Evolutionary conservation across 2,888 invertebrate genomes (phyloP).

Genomic region (Sepiola atlantica): DNA sequence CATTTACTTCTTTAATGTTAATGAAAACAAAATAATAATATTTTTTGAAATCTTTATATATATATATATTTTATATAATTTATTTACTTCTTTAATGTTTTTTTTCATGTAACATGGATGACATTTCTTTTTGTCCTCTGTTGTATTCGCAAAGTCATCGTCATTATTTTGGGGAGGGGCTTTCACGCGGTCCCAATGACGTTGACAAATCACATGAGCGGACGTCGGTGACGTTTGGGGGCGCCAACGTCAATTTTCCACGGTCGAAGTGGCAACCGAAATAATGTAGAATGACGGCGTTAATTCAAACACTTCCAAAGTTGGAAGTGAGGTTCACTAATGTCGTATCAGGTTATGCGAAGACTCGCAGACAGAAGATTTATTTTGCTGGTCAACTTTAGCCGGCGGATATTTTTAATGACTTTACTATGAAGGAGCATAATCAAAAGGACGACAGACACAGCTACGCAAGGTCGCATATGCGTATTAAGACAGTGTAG

Average conservation of each 20-base stretch:
- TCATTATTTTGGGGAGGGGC: not conserved
- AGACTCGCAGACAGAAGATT: not conserved
- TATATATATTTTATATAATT: too few relatives aligned
- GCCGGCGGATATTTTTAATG: not conserved
- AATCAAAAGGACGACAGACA: not conserved
- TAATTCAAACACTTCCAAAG: not conserved
- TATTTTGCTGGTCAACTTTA: not conserved
- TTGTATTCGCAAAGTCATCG: not conserved
- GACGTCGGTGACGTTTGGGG: not conserved
- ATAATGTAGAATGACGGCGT: constrained; percentile 21
- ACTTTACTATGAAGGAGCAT: not conserved
- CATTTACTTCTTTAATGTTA: too few relatives aligned
- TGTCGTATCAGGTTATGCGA: not conserved
- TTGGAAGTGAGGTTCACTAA: not conserved
- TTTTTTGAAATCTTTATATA: too few relatives aligned
- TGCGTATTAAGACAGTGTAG: too few relatives aligned
- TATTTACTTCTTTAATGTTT: too few relatives aligned
- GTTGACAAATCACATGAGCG: not conserved
- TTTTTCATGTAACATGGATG: too few relatives aligned
- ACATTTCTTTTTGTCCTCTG: not conserved
- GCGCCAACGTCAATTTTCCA: not conserved
- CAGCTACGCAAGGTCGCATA: not conserved
- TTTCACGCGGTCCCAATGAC: not conserved
- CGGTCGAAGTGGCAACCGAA: not conserved
- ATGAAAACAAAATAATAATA: too few relatives aligned